phyloP scores from a whole-genome alignment of 2,888 invertebrate species.

The Tiliacea aurago region DNA sequence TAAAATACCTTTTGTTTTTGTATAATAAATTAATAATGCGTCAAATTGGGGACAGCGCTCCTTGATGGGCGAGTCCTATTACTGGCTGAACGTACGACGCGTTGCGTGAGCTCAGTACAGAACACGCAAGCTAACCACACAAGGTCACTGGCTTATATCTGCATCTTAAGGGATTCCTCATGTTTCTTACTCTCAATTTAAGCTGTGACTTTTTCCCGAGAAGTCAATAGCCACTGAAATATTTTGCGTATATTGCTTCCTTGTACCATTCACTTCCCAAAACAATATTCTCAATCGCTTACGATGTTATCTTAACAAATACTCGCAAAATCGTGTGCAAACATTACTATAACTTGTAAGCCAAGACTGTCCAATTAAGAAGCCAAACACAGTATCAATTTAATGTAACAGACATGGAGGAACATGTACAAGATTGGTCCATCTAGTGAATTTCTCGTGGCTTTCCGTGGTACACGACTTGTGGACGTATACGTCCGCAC shows the following conservation, averaged over 20 bases:
- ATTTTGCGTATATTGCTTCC: background rate
- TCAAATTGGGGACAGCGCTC: too few species aligned
- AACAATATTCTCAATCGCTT: constrained; percentile 21
- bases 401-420: constrained; percentile 82
- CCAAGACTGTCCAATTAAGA: constrained; percentile 79
- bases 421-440: constrained; percentile 74
- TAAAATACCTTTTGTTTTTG: too few species aligned
- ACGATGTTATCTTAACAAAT: constrained; percentile 13
- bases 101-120: too few species aligned
- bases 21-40: too few species aligned
- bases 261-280: background rate
- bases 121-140: too few species aligned
- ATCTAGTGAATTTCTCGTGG: constrained; percentile 83
- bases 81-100: too few species aligned
- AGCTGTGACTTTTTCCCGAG: too few species aligned
- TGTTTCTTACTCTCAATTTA: too few species aligned
- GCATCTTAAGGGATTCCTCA: too few species aligned
- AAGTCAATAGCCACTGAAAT: background rate
- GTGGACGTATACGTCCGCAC: constrained; percentile 60
- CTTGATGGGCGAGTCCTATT: too few species aligned
- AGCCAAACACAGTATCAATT: constrained; percentile 83
- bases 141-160: too few species aligned
- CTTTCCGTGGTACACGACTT: constrained; percentile 79
- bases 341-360: constrained; percentile 62
- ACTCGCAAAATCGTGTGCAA: constrained; percentile 27